Evolutionary conservation across 2,797 vertebrate genomes (phyloP), one percentile per base, ranked within the genome.

Genomic region (Emydoidea blandingii): DNA sequence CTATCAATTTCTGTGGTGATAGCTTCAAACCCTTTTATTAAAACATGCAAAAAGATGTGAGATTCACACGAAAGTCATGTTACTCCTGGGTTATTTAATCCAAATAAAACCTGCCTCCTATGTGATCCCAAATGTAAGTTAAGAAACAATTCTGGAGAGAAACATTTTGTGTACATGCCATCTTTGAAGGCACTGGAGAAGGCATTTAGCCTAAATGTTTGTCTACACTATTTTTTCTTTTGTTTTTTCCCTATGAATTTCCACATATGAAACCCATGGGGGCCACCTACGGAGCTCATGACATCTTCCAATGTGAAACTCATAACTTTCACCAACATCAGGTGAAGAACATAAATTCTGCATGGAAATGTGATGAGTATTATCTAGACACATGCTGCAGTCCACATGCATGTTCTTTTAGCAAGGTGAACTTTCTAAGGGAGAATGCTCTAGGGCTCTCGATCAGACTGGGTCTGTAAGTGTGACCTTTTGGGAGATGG

Each of bases 11-110:
- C 25, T 29, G 8, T 19, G 68, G 27, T 91, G n/a, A 4, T 81
- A 88, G 89, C 50, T 79, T 12, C 27, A 54, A 81, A 93, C 74
- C 8, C 8, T 93, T 94, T 76, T 74, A n/a, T 88, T 86, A 79
- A 95, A 87, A 79, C 29, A 27, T 68, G 12, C n/a, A 34, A 50
- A 89, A 76, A 0, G 27, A 44, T 47, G 41, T 47, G 1, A 18
- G 34, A 78, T 53, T 44, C 9, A 4, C 54, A 21, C 1, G 84
- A 49, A 37, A 3, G 7, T 23, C 18, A 4, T 0, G 44, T 8
- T n/a, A 23, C 1, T 81, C 65, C 1, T 2, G 29, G 31, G 47
- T 84, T 56, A 72, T 41, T 86, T 57, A 87, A 83, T 44, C 41
- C 12, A 59, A 41, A 6, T 3, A 5, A 80, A 21, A 41, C 92